Percentiles rank a stretch among this genome's conserved stretches.
Evolutionary conservation across 2,888 invertebrate species (phyloP).

Genomic region (Corbicula japonica): DNA sequence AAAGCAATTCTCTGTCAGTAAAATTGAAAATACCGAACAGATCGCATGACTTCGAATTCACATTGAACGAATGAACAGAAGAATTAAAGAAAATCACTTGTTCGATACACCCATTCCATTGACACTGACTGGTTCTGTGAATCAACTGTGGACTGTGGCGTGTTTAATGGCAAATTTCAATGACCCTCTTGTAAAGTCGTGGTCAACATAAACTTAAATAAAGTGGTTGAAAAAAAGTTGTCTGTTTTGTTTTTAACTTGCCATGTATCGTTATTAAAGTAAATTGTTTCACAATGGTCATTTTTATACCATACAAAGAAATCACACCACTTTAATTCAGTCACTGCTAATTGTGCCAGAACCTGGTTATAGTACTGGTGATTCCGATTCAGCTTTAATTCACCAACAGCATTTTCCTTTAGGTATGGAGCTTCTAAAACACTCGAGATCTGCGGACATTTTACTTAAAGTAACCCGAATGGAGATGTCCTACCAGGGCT

Average conservation of each 20-base stretch:
- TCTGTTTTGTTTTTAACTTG: constrained; percentile 35
- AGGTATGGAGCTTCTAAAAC: constrained; percentile 24
- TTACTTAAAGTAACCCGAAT: constrained; percentile 40
- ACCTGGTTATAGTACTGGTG: constrained; percentile 37
- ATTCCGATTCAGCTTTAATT: constrained; percentile 17
- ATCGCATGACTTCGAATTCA: no score
- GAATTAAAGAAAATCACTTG: constrained; percentile 52
- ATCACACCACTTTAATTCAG: constrained; percentile 42
- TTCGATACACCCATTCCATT: constrained; percentile 44
- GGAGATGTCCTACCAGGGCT: constrained; percentile 50
- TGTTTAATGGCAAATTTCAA: constrained; percentile 52
- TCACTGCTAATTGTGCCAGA: constrained; percentile 22
- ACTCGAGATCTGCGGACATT: constrained; percentile 36
- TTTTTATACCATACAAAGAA: constrained; percentile 39
- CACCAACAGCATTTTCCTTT: constrained; percentile 1
- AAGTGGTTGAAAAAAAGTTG: constrained; percentile 16
- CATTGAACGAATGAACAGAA: constrained; percentile 36
- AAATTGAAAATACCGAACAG: no score
- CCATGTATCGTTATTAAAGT: constrained; percentile 32
- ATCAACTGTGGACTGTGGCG: constrained; percentile 59
- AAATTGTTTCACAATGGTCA: constrained; percentile 34
- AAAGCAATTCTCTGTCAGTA: no score
- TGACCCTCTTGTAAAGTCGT: constrained; percentile 42
- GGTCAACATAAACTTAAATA: constrained; percentile 32
- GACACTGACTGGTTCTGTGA: constrained; percentile 46